A percentile compares a stretch with the other conserved stretches of the same genome.
These are phyloP conservation scores for Oriolus oriolus DNA, from an alignment of 2,113 vertebrate genomes.

Conservation along the genomic window DNA sequence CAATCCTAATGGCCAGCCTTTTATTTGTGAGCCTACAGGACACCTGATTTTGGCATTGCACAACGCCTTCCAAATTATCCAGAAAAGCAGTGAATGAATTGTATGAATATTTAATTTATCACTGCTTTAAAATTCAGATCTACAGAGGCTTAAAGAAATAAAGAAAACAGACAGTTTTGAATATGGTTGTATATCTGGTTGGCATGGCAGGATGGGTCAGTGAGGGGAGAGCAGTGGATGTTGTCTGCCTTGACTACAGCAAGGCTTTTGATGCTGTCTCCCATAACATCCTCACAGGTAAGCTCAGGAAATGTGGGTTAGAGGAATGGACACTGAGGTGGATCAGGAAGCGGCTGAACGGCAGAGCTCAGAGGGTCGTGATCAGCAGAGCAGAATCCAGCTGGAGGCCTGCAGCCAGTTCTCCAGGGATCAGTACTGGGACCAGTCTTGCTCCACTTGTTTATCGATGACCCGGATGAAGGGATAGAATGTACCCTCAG, in stretches of 20 bases:
- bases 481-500: neutral
- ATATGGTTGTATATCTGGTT: neutral
- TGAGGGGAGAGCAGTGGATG: neutral
- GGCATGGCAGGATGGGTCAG: neutral
- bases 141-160: neutral
- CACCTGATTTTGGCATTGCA: neutral
- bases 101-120: neutral
- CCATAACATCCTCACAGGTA: neutral
- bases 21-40: neutral
- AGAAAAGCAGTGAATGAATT: neutral
- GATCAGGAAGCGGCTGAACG: neutral
- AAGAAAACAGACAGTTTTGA: neutral
- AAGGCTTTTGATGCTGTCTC: neutral
- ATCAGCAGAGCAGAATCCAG: neutral
- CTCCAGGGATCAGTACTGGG: neutral
- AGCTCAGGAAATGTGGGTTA: neutral
- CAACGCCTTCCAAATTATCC: neutral
- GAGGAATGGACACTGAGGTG: neutral
- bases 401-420: neutral
- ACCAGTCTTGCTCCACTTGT: neutral
- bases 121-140: neutral
- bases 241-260: neutral
- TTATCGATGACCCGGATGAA: neutral
- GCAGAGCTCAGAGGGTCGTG: neutral
- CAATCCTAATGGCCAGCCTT: neutral